These are phyloP conservation scores for Eilema depressum DNA, from an alignment of 2,888 invertebrate genomes.

Conservation along the genomic window DNA sequence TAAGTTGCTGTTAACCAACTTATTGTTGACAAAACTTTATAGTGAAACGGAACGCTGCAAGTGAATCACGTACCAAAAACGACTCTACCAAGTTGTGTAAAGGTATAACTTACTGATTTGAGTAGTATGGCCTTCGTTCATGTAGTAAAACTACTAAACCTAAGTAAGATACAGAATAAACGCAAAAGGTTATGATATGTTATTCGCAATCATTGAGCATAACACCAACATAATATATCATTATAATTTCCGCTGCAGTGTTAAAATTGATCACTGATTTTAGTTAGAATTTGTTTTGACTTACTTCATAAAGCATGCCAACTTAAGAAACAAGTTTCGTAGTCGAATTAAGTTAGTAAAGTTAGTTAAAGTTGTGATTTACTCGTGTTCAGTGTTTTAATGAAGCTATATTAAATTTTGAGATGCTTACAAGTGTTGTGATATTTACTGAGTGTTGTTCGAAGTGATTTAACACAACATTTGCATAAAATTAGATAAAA, in stretches of 20 bases:
- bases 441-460: conserved; percentile 24
- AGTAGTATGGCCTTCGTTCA: conserved; percentile 64
- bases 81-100: conserved; percentile 56
- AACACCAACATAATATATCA: conserved; percentile 47
- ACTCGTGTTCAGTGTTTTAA: conserved; percentile 43
- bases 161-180: conserved; percentile 63
- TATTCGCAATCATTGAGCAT: conserved; percentile 48
- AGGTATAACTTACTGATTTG: conserved; percentile 50
- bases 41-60: conserved; percentile 44
- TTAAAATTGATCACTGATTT: conserved; percentile 25
- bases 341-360: conserved; percentile 40
- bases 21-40: background rate
- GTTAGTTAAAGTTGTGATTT: conserved; percentile 49
- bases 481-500: conserved; percentile 20
- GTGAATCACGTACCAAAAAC: conserved; percentile 45
- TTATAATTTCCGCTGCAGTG: conserved; percentile 42
- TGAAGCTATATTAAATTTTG: conserved; percentile 25
- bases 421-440: conserved; percentile 26
- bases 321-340: conserved; percentile 26
- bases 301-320: conserved; percentile 8
- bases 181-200: conserved; percentile 72
- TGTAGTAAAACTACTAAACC: conserved; percentile 59
- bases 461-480: conserved; percentile 26
- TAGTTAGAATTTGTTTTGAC: conserved; percentile 9
- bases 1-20: background rate